Conservation (phyloP, 2,888 invertebrate genomes). For the Sipha maydis region DNA sequence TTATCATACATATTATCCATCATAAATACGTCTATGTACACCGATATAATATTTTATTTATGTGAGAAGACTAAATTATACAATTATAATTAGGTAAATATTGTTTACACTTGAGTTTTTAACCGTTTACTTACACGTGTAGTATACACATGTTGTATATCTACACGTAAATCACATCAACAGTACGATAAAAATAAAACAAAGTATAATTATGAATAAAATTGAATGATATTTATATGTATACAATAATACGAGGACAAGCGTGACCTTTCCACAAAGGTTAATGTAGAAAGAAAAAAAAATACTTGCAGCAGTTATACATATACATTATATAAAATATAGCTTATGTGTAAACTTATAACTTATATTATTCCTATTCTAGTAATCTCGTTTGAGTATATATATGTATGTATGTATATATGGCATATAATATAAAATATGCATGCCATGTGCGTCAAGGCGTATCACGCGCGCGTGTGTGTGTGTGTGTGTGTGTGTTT, state of each 20-base stretch:
- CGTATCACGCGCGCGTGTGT: too few relatives aligned
- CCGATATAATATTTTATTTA: too few relatives aligned
- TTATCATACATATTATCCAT: background rate
- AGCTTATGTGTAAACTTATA: background rate
- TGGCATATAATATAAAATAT: too few relatives aligned
- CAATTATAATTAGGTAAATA: background rate
- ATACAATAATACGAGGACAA: conserved; percentile 1
- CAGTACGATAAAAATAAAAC: conserved; percentile 9
- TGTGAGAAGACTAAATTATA: background rate
- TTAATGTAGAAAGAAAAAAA: conserved; percentile 38
- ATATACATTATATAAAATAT: background rate
- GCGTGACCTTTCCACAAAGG: conserved; percentile 47
- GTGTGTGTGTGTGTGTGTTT: too few relatives aligned
- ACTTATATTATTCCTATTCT: too few relatives aligned
- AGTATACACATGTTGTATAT: background rate
- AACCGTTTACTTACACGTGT: too few relatives aligned
- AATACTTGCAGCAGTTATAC: background rate
- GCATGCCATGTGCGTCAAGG: too few relatives aligned
- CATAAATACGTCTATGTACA: too few relatives aligned
- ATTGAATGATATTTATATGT: background rate
- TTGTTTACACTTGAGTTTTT: background rate
- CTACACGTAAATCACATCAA: background rate
- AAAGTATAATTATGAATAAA: conserved; percentile 33
- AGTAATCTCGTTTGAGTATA: too few relatives aligned
- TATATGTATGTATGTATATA: too few relatives aligned